Base-by-base conservation (phyloP, 2,888 invertebrate genomes). In the Noctua janthe region DNA sequence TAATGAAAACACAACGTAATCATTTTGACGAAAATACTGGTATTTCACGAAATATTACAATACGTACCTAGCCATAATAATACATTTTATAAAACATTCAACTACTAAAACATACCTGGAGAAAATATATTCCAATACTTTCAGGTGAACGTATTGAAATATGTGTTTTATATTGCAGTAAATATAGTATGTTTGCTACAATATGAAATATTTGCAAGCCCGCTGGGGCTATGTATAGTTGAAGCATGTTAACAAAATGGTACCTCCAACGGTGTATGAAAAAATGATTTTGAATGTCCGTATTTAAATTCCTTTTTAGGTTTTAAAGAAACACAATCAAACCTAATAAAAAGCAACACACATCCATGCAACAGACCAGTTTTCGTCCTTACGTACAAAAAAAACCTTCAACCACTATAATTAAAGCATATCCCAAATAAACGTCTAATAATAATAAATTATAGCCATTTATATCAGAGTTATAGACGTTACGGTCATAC, bases 1-100 rank as follows among this genome's bases (percentile, higher is more conserved):
- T 90, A 92, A 91, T 93, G 90, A 91, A 92, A 93, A 91, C 84
- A 89, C 85, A 91, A 89, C 88, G 90, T 91, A 89, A 92, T 91
- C 90, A 90, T 87, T 88, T 64, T 87, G 82, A 80, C 82, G 71
- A 88, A 88, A 87, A 88, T 78, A 84, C 76, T 77, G 74, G 39
- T 47, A 77, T 51, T 75, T 70, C 1, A 81, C 47, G 39, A 39
- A 75, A 76, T 43, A 76, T 43, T 71, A 69, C 64, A 67, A 49
- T 29, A 69, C 29, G 29, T 76, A 70, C 70, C 66, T 43, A 43
- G 6, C 43, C 23, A 67, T 47, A 81, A 71, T 73, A 77, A 43
- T 62, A 67, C 15, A 86, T 73, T 78, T 47, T 54, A 66, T 70
- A 54, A 67, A 74, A 71, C 15, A 83, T 78, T 70, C 59, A 78